A percentile compares a stretch with the other conserved stretches of the same genome.
phyloP scores from a whole-genome alignment of 2,113 vertebrate genomes.

The Serinus canaria region DNA sequence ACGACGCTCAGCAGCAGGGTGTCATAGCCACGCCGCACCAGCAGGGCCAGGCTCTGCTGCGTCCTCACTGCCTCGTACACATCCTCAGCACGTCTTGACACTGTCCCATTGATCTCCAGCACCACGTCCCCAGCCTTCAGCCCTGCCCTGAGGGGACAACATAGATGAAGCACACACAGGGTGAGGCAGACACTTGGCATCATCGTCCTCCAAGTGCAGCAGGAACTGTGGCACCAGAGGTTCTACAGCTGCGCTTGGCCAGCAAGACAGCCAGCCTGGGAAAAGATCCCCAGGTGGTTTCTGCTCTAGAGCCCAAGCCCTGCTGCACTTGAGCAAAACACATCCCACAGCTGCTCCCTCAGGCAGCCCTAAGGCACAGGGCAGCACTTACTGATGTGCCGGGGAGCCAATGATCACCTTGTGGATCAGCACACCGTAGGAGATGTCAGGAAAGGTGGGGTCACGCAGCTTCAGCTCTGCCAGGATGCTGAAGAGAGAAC shows the following conservation, averaged over 20 bases:
- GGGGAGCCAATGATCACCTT: slow-evolving; percentile 90
- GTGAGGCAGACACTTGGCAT: rapidly evolving
- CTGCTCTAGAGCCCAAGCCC: background rate
- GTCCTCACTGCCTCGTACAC: slow-evolving; percentile 85
- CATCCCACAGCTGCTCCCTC: background rate
- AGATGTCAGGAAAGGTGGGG: slow-evolving; percentile 84
- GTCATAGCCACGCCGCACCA: slow-evolving; percentile 77
- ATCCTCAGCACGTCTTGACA: slow-evolving; percentile 82
- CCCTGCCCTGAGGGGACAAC: slow-evolving; percentile 67
- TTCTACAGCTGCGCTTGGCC: background rate
- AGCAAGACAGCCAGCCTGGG: background rate
- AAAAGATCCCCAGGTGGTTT: background rate
- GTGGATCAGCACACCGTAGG: slow-evolving; percentile 90
- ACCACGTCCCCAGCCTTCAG: slow-evolving; percentile 77
- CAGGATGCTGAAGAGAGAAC: slow-evolving; percentile 79
- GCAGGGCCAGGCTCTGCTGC: slow-evolving; percentile 80
- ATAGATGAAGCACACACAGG: too few species aligned
- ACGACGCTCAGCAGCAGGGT: slow-evolving; percentile 80
- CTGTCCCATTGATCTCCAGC: slow-evolving; percentile 75
- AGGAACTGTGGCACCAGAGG: background rate
- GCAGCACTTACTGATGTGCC: slow-evolving; percentile 80
- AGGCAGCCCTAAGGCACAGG: background rate
- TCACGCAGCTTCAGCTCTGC: slow-evolving; percentile 87
- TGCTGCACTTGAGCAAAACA: background rate
- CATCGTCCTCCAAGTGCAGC: rapidly evolving